phyloP scores from a whole-genome alignment of 2,797 vertebrate genomes.

The Alectoris magna region DNA sequence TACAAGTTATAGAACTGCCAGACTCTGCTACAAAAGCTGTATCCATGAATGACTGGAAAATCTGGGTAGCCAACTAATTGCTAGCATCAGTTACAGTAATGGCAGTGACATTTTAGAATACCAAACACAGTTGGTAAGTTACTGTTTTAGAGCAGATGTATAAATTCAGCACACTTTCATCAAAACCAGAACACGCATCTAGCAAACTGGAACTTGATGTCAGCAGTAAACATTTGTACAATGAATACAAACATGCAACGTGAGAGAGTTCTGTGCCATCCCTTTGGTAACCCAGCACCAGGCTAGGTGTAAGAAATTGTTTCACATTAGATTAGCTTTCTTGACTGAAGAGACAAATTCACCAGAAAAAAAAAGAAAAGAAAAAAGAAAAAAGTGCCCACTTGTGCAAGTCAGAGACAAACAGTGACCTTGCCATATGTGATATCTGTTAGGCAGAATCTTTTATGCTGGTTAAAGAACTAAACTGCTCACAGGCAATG shows the following conservation, averaged over 20 bases:
- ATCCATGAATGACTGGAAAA: conserved; percentile 20
- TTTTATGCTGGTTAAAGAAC: neutral
- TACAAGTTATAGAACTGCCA: neutral
- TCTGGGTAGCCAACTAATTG: conserved; percentile 9
- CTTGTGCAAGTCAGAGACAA: neutral
- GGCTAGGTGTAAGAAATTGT: neutral
- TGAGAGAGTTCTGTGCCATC: neutral
- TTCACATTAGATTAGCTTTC: neutral
- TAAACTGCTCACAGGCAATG: neutral
- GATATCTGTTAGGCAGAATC: neutral
- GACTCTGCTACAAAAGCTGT: conserved; percentile 19
- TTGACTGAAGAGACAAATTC: neutral
- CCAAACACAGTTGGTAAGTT: neutral
- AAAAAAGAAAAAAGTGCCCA: neutral
- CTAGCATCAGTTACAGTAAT: conserved; percentile 3
- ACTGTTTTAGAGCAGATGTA: conserved; percentile 32
- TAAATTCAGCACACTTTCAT: conserved; percentile 41
- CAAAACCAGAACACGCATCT: neutral
- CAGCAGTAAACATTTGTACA: conserved; percentile 18
- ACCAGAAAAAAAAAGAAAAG: neutral
- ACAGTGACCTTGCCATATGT: neutral
- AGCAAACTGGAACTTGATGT: neutral
- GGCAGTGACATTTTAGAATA: conserved; percentile 32
- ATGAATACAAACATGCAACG: neutral
- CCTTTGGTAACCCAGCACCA: neutral